Conservation (phyloP, 35 echinoderm and acorn worm species). For the Amphiura filiformis region DNA sequence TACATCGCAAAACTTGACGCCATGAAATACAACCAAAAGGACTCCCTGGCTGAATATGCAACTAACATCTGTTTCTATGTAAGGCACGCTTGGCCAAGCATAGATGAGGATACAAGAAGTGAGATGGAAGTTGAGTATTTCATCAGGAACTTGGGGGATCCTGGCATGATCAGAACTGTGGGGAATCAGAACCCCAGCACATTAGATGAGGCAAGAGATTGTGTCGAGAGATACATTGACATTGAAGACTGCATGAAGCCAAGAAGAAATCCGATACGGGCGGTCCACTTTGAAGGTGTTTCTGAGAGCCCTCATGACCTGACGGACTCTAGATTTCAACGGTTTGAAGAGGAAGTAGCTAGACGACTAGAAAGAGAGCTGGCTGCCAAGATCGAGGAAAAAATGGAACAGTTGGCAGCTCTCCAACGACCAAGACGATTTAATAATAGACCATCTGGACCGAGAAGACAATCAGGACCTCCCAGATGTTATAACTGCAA, state of each 20-base stretch:
- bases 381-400: neutral
- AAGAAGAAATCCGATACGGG: too few species aligned
- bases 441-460: too few species aligned
- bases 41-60: neutral
- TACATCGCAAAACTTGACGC: neutral
- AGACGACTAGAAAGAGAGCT: neutral
- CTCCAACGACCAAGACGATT: neutral
- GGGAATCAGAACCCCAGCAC: neutral
- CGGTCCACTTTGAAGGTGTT: too few species aligned
- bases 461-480: neutral
- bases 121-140: neutral
- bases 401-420: neutral
- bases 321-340: too few species aligned
- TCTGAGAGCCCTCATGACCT: too few species aligned
- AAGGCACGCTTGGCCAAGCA: neutral
- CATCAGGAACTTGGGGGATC: neutral
- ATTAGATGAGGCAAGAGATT: neutral
- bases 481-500: neutral
- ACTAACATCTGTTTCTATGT: neutral
- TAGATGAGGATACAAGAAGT: neutral
- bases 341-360: neutral
- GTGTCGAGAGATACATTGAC: neutral
- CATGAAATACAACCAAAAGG: neutral
- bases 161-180: neutral
- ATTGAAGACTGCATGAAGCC: too few species aligned